Evolutionary conservation across 2,113 vertebrate genomes (phyloP), one percentile per base, ranked within the genome.

Genomic region (Electrona antarctica): DNA sequence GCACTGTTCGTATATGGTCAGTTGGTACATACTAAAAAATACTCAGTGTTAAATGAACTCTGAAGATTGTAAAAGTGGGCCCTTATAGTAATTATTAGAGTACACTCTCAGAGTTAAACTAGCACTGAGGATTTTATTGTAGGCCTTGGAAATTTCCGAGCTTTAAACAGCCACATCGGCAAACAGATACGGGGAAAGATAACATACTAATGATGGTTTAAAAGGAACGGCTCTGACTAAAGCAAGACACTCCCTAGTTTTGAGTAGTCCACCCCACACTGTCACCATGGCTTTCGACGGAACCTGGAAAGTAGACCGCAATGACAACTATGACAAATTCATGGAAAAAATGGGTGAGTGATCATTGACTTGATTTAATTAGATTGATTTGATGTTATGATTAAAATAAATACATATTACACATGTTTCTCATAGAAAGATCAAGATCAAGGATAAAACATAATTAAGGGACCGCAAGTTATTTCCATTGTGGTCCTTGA

Each of bases 301-400:
- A 7, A 88, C 67, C 29, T 99, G 97, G 98, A 98, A 98, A 87
- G 48, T 94, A 1, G 93, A 96, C 45, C 93, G 83, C 65, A 98
- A 4, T 73, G 96, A 97, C 0, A 96, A 98, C 92, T 98, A 97
- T 76, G 97, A 98, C 6, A 96, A 96, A 74, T 97, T 98, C 85
- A 96, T 98, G 97, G 95, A 97, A 71, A 48, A 88, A 6, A 93
- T 98, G 96, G 97, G 97, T 98, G 92, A 95, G 95, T 79, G 62
- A 64, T 1, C 33, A n/a, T 51, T 48, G 47, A 3, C 11, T 33
- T 29, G 5, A 14, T 5, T 61, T 29, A 2, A 15, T 41, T 41
- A 4, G 33, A 41, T 41, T 41, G 3, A 58, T 15, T 14, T 28
- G 2, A 15, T 7, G 13, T 58, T 41, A 10, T 6, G 28, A 29